Evolutionary conservation across 2,113 vertebrate species (phyloP).

Genomic region (Struthio camelus): DNA sequence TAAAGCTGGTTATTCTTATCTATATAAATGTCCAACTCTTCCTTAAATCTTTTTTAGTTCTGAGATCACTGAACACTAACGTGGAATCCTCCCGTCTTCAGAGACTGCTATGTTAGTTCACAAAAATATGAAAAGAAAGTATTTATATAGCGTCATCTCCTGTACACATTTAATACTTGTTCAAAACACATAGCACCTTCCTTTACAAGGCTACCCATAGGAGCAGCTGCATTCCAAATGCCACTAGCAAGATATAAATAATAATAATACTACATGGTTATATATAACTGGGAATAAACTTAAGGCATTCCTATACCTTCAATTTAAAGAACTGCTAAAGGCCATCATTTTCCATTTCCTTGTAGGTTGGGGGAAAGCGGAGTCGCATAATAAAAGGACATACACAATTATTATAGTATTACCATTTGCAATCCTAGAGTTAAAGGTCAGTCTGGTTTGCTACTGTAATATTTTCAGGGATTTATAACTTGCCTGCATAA

Average conservation of each 20-base stretch:
- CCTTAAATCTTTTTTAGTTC: background rate
- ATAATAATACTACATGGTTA: conserved; percentile 40
- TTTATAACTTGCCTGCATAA: conserved; percentile 54
- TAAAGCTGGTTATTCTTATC: background rate
- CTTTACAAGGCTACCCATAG: conserved; percentile 20
- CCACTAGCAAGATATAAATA: conserved; percentile 52
- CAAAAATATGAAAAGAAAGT: background rate
- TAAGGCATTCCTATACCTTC: conserved; percentile 47
- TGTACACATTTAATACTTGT: conserved; percentile 2
- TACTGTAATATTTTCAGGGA: conserved; percentile 62
- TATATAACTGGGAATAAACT: conserved; percentile 57
- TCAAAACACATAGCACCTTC: conserved; percentile 11
- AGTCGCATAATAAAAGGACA: conserved; percentile 63
- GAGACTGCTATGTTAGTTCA: background rate
- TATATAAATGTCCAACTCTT: background rate
- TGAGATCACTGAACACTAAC: background rate
- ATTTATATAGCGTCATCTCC: background rate
- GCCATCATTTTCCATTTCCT: conserved; percentile 61
- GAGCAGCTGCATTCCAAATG: conserved; percentile 30
- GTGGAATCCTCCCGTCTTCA: background rate
- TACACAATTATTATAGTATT: conserved; percentile 73
- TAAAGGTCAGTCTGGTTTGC: conserved; percentile 66
- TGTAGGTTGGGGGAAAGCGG: background rate
- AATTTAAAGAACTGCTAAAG: conserved; percentile 71
- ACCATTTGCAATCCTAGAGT: conserved; percentile 60